These are phyloP conservation scores for Gymnogyps californianus DNA, from an alignment of 2,113 vertebrate genomes.

Conservation along the genomic window DNA sequence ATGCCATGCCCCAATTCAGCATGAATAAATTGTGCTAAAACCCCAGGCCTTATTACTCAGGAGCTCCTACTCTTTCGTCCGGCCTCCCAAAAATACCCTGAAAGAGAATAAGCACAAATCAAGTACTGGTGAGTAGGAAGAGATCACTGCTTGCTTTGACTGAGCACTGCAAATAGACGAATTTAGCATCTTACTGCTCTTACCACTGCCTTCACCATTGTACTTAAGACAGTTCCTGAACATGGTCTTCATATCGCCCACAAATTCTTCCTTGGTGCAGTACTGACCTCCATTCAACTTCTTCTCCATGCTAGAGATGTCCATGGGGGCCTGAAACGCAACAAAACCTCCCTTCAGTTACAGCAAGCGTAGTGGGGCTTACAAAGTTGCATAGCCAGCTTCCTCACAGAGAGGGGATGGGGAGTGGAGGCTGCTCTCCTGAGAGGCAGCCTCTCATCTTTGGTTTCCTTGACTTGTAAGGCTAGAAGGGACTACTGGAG, in stretches of 20 bases:
- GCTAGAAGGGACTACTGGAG: not conserved
- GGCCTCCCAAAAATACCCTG: not conserved
- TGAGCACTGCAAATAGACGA: not conserved
- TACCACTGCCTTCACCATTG: slow-evolving; percentile 96
- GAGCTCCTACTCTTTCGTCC: not conserved
- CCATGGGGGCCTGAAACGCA: slow-evolving; percentile 88
- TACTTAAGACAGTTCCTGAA: slow-evolving; percentile 97
- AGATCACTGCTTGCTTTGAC: not conserved
- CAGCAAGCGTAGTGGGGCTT: not conserved
- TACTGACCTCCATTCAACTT: slow-evolving; percentile 92
- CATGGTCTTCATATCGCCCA: slow-evolving; percentile 94
- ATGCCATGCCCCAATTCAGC: not conserved
- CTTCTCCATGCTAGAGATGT: slow-evolving; percentile 95
- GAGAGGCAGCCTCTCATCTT: not conserved
- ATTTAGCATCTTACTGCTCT: slow-evolving; percentile 38
- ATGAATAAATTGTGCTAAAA: not conserved
- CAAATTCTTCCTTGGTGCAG: slow-evolving; percentile 92
- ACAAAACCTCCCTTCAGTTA: not conserved
- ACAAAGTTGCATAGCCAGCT: not conserved
- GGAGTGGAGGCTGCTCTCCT: not conserved
- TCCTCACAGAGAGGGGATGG: not conserved
- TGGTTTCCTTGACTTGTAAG: not conserved
- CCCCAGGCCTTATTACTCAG: not conserved
- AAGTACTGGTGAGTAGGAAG: not conserved
- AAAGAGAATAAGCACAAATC: not conserved